Evolutionary conservation across 2,113 vertebrate species (phyloP), one percentile per base, ranked within the genome.

Genomic region (Hemiscyllium ocellatum): DNA sequence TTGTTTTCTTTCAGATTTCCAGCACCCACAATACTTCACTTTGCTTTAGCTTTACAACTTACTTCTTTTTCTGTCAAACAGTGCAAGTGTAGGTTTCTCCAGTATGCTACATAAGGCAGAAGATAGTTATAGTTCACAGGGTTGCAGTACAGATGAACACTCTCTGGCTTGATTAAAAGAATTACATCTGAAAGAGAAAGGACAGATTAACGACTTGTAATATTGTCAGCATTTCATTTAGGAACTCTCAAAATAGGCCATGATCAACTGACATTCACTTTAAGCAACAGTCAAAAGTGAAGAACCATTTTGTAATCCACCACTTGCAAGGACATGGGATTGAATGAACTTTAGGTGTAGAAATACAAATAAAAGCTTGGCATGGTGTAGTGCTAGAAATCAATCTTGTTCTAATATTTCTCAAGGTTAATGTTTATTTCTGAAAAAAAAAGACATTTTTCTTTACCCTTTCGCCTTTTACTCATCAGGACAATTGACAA

Each of bases 71-170:
- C 98, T 0, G 98, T 99, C 97, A 99, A 98, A 97, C 99, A 99
- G 97, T 99, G 98, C 96, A 99, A 98, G 96, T 98, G 98, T 96
- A 99, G 97, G 96, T 99, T 99, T 97, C 98, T 99, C 99, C 99
- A 99, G 97, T 98, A 97, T 0, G 98, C 98, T 96, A 99, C 97
- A 33, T 98, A 98, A 0, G 99, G 98, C 97, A 99, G 96, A 95
- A 99, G 98, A 96, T 98, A 98, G 66, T 96, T 97, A 96, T 99
- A 99, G 97, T 99, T 99, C 96, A 99, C 97, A 86, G 99, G 99
- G 97, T 99, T 99, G 97, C 99, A 99, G 97, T 99, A 99, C 95
- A 99, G 98, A 96, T 99, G 99, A 96, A 99, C 98, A 95, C 98
- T 98, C 95, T 99, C 98, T 0, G 98, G 97, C 96, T 99, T 99